Evolutionary conservation across 2,888 invertebrate genomes (phyloP), one percentile per base, ranked within the genome.

Genomic region (Euclidia mi): DNA sequence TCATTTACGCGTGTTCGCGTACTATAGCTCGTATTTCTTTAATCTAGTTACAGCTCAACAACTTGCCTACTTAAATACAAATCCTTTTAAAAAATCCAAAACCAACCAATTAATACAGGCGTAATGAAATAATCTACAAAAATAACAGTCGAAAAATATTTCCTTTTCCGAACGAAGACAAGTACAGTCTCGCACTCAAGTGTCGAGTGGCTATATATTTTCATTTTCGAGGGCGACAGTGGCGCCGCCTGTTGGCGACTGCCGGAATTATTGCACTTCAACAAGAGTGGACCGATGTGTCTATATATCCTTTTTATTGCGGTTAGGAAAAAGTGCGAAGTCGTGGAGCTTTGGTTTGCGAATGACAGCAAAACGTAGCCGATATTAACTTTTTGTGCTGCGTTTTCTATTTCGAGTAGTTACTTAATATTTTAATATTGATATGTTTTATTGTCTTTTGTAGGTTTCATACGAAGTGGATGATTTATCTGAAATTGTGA

Each of bases 221-320:
- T 81, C 81, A 80, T 78, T 84, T 81, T 81, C 74, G 49, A 76
- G 74, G 76, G 84, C 82, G 86, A 81, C 81, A 79, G 78, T 79
- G 75, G 77, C 82, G 85, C 89, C 88, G 90, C 84, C 81, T 92
- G 92, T 67, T 66, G 72, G 62, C 88, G 92, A 92, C 92, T 87
- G 84, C 78, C 68, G 80, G 85, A 90, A 86, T 91, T 91, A 89
- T 87, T 84, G 83, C 90, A 80, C 87, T 87, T 82, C 79, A 82
- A 76, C 73, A 73, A 78, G 72, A 85, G 84, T 81, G 84, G 76
- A 73, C 78, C 78, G 64, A 78, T 71, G 77, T 71, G 68, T 73
- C 74, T 65, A 68, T 65, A 71, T 78, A 72, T 80, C 71, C 68
- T 78, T 81, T 89, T 89, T 89, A 88, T 87, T 88, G 81, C 81